A percentile compares a stretch with the other conserved stretches of the same genome.
phyloP scores from a whole-genome alignment of 2,797 vertebrate genomes.

The Poecile montanus region DNA sequence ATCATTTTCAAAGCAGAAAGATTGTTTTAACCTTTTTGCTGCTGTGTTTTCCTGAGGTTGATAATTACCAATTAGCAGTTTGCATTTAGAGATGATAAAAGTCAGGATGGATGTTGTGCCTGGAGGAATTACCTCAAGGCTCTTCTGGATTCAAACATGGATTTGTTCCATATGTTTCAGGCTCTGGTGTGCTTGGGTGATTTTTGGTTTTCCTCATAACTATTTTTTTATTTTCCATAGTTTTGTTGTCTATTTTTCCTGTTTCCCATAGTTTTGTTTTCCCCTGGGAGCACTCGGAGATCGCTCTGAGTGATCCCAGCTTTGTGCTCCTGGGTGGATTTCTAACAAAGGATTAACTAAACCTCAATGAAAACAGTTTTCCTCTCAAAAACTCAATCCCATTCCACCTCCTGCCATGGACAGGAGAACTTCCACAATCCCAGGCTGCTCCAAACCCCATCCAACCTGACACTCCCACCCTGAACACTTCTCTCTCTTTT shows the following conservation, averaged over 20 bases:
- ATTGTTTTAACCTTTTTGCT: not conserved
- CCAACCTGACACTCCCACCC: not conserved
- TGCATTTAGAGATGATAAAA: not conserved
- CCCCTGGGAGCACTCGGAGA: rapidly evolving
- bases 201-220: no score
- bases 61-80: not conserved
- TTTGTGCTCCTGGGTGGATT: not conserved
- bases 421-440: not conserved
- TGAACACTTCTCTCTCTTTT: not conserved
- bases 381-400: not conserved
- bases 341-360: not conserved
- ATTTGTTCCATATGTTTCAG: not conserved
- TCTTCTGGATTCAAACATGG: not conserved
- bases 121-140: not conserved
- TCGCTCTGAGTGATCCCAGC: not conserved
- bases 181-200: not conserved
- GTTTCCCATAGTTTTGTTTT: not conserved
- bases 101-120: not conserved
- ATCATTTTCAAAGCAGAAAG: not conserved
- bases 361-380: not conserved
- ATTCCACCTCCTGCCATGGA: not conserved
- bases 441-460: not conserved
- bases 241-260: not conserved
- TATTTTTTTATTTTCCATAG: rapidly evolving
- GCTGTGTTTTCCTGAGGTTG: not conserved